Base-by-base conservation (phyloP, 2,888 invertebrate genomes). In the Athripsodes cinereus region DNA sequence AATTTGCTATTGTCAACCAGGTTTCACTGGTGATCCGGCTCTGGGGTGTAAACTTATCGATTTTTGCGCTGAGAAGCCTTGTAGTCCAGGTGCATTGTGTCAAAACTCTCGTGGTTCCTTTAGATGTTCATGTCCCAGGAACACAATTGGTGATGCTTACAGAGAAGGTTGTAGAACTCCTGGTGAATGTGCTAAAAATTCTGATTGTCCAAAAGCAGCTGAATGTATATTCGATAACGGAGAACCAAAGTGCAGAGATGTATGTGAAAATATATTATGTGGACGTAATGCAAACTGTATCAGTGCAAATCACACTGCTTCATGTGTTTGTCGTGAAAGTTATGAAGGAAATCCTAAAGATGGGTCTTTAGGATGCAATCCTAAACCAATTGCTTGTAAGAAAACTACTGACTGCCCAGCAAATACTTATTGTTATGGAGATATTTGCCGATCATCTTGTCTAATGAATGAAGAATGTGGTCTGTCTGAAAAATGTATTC, bases 281-380 rank as follows among this genome's bases (percentile, higher is more conserved):
- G 92, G 92, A 56, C 81, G 83, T 2, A 94, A 94, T 72, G 83
- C 94, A 22, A 91, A 92, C 69, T 95, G 95, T 71, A 70, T 84
- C 59, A 85, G 91, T 60, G 76, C 81, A 57, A 83, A 88, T 67
- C 94, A 94, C 71, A 78, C 78, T 35, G 88, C 86, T 13, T 82
- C 84, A 66, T 95, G 95, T 69, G 84, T 84, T 66, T 94, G 94
- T 71, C 83, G 85, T 67, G 71, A 76, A 64, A 92, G 90, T 55
- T 94, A 88, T 69, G 81, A 86, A 69, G 92, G 92, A 58, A 84
- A 88, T 73, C 84, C 91, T 35, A 81, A 81, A 61, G 86, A 87
- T 71, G 74, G 84, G 50, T 78, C 75, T 62, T 68, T 79, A 62
- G 93, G 92, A 47, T 94, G 94, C 69, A 81, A 81, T 68, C 87